Evolutionary conservation across 2,888 invertebrate species (phyloP), one percentile per base, ranked within the genome.

Genomic region (Crepidodera aurea): DNA sequence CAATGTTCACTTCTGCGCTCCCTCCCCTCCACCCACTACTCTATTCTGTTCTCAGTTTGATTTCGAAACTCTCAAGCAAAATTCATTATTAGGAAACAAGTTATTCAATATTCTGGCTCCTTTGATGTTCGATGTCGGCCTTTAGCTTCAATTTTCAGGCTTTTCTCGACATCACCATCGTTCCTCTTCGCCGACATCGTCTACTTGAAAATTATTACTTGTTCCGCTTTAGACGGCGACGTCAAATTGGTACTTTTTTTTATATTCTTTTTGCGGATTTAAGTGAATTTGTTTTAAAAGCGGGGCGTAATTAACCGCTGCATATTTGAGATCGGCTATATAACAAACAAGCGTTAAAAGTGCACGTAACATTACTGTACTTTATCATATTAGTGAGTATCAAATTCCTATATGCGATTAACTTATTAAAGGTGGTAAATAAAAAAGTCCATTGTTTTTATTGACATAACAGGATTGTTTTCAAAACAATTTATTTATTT

Each of bases 31-130:
- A 13, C 25, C 27, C 27, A 12, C 27, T 16, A 13, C 27, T 69
- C 63, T 37, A 69, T 73, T 72, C 27, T 37, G 39, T 57, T 50
- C 57, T 57, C 57, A 57, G 48, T 73, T 73, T 74, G 75, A 76
- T 77, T 77, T 76, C 72, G 72, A 69, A 74, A 72, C 69, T 71
- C 69, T 66, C 65, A 64, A 73, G 75, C 72, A 73, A 78, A 78
- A 79, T 79, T 78, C 77, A 77, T 79, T 79, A 79, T 79, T 78
- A 78, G 76, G 77, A 77, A 77, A 78, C 77, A 78, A 78, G 77
- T 78, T 79, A 79, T 79, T 78, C 77, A 78, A 79, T 78, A 78
- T 77, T 71, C 68, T 58, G 66, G 67, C 64, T 73, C 73, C 76
- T 75, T 78, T 76, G 76, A 77, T 75, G 72, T 77, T 70, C 69